Evolutionary conservation across 2,888 invertebrate genomes (phyloP), one percentile per base, ranked within the genome.

Genomic region (Oscheius onirici): DNA sequence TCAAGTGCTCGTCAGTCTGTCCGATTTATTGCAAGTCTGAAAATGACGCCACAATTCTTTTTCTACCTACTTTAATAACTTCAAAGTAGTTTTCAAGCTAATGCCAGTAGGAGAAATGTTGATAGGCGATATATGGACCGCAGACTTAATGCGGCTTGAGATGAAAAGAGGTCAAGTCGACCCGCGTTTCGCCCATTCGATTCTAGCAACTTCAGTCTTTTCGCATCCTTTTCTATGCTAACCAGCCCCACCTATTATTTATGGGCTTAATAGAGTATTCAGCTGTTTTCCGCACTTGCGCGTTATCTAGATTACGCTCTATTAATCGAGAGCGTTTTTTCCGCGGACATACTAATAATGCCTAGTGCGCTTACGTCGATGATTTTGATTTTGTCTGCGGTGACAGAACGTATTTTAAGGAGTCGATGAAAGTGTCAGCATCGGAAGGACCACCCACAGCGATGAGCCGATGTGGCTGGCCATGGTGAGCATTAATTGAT

Each of bases 121-220:
- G 34, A 34, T 34, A 34, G 41, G 49, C 49, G 46, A 24, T 46
- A 44, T 26, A 22, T 26, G 63, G 63, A 49, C 11, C 49, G 63
- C 63, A 46, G 46, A 49, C 46, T 49, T 63, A 63, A 63, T 63
- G 63, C 63, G 63, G 49, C 28, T 63, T 49, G 63, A 49, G 49
- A 49, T 63, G 63, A 34, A 63, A 63, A 49, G 63, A 63, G 63
- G 63, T 63, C 63, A 63, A 63, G 63, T 63, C 63, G 63, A 34
- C 34, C 58, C 41, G 58, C 58, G 58, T 34, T 34, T 41, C 58
- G 41, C 24, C 58, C 58, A 40, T 58, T 58, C 58, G 40, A 58
- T 58, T 58, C 58, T 34, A 58, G 41, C 58, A 22, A 41, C 58
- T 41, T 17, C 3, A 24, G 6, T 24, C 52, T n/a, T 52, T 52